Evolutionary conservation across 2,113 vertebrate species (phyloP).

Genomic region (Malurus elegans): DNA sequence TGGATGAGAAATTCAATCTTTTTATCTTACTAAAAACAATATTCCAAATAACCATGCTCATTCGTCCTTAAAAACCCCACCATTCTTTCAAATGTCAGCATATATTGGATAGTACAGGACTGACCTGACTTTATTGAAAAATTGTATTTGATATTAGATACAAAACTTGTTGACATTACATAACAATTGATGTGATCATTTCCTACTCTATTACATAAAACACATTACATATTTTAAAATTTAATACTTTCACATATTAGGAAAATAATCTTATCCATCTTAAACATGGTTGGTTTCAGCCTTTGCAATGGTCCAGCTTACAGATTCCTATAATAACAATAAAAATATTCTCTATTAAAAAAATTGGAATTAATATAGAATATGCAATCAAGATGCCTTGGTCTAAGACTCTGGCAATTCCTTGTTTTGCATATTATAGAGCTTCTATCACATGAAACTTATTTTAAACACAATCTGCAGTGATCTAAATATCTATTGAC

Average conservation of each 20-base stretch:
- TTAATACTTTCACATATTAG: background rate
- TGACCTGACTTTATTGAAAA: background rate
- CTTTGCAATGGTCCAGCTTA: background rate
- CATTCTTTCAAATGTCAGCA: background rate
- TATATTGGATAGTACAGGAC: background rate
- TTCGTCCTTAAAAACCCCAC: background rate
- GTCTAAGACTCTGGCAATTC: background rate
- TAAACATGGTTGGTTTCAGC: background rate
- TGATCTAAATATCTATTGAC: background rate
- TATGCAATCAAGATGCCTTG: background rate
- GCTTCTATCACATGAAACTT: background rate
- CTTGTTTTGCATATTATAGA: background rate
- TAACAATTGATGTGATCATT: background rate
- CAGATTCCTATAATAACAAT: background rate
- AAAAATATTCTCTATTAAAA: background rate
- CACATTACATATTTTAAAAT: background rate
- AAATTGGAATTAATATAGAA: background rate
- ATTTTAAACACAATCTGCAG: background rate
- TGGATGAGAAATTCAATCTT: background rate
- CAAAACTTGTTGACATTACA: background rate
- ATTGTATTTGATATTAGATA: background rate
- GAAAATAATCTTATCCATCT: background rate
- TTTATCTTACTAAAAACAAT: background rate
- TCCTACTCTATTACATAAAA: background rate
- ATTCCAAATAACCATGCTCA: background rate